Percentiles rank a stretch among this genome's conserved stretches.
Evolutionary conservation across 2,797 vertebrate species (phyloP).

Genomic region (Lithobates sylvaticus): DNA sequence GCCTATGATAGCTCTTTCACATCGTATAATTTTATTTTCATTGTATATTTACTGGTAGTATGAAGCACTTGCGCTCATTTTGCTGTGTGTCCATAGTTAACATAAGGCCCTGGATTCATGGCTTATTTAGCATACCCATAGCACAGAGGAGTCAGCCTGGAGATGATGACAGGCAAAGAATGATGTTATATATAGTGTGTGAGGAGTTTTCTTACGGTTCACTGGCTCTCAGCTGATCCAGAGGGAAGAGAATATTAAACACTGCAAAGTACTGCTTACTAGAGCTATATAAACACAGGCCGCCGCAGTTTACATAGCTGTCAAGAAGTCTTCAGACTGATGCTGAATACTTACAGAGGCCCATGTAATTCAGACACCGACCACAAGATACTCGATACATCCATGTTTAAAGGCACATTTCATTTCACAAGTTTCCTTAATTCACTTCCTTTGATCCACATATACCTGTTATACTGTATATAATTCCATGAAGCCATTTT

Average conservation of each 20-base stretch:
- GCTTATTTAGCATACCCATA: constrained; percentile 46
- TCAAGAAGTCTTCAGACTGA: constrained; percentile 66
- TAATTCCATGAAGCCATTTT: background rate
- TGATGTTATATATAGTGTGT: constrained; percentile 49
- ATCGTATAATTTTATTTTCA: background rate
- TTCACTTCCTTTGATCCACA: background rate
- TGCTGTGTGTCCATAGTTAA: background rate
- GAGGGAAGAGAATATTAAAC: constrained; percentile 71
- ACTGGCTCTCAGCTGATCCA: constrained; percentile 64
- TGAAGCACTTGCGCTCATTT: background rate
- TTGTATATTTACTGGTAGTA: background rate
- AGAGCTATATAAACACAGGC: constrained; percentile 71
- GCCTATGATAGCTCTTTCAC: background rate
- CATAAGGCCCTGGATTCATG: constrained; percentile 10
- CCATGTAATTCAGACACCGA: constrained; percentile 24
- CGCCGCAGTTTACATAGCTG: constrained; percentile 73
- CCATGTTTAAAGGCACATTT: background rate
- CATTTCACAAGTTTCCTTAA: background rate
- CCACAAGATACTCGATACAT: constrained; percentile 23
- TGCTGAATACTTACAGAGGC: constrained; percentile 63
- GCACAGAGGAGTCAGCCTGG: constrained; percentile 35
- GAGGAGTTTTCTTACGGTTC: constrained; percentile 57
- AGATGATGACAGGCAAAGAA: constrained; percentile 10
- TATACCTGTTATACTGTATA: background rate
- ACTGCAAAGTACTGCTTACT: constrained; percentile 66